Evolutionary conservation across 2,888 invertebrate genomes (phyloP), one percentile per base, ranked within the genome.

Genomic region (Galeopsomyia nigrocyanea): DNA sequence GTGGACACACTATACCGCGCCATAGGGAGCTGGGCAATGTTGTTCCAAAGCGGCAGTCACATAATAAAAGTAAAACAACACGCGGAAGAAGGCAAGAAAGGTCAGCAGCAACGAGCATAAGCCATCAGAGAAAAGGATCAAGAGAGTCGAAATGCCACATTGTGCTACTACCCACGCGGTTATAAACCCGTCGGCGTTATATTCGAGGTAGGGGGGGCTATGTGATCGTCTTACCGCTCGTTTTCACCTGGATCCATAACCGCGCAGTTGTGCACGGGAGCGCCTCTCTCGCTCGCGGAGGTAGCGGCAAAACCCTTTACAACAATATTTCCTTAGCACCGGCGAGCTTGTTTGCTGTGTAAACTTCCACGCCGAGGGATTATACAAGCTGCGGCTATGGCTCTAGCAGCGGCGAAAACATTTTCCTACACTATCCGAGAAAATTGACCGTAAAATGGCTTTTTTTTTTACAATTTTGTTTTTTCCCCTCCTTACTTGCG

Each of bases 261-360:
- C 31, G 19, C n/a, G 13, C 5, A 21, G 47, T 0, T n/a, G n/a
- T 39, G 13, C 39, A 39, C 39, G 39, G 39, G 10, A 39, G 39
- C 39, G 1, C 10, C 10, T 13, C 39, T 61, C 7, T 19, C 19
- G 9, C 9, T 2, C 47, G 19, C 60, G 19, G 60, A 26, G 39
- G 26, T 2, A n/a, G 49, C 55, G n/a, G 10, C 7, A 39, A 16
- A 68, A 65, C 79, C 80, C 77, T 77, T 80, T 82, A 74, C 66
- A 80, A 83, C 78, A 83, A 83, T 81, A 83, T 80, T 82, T 79
- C 76, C 76, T 76, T 79, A 77, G 78, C 78, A 81, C 78, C 78
- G 75, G 76, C n/a, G 76, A 77, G 77, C 76, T 73, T 81, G 80
- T 81, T 83, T 82, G 77, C 77, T 76, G 66, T 79, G 80, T 78